A percentile compares a stretch with the other conserved stretches of the same genome.
Evolutionary conservation across 2,113 vertebrate genomes (phyloP).

Genomic region (Oncorhynchus mykiss): DNA sequence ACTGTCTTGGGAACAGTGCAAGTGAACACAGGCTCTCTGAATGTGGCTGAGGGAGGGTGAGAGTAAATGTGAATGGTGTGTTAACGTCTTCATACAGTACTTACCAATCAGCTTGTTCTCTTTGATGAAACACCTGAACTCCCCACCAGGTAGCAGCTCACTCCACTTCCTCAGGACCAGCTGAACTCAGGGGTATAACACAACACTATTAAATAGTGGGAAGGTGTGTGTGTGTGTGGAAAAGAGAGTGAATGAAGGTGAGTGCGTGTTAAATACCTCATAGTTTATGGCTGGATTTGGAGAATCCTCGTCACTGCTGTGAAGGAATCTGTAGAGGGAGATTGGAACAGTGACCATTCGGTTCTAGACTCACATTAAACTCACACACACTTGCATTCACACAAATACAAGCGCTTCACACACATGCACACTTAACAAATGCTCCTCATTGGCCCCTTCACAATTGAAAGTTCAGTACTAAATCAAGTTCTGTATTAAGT

Average conservation of each 20-base stretch:
- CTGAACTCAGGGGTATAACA: conserved; percentile 53
- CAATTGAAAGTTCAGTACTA: neutral
- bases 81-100: neutral
- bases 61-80: neutral
- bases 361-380: neutral
- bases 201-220: neutral
- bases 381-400: neutral
- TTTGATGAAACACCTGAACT: conserved; percentile 98
- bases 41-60: neutral
- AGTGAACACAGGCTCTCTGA: neutral
- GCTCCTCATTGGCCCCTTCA: neutral
- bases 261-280: conserved; percentile 76
- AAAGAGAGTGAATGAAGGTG: neutral
- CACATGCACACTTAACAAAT: neutral
- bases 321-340: conserved; percentile 79
- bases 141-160: conserved; percentile 93
- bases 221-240: neutral
- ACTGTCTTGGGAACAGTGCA: too few relatives aligned
- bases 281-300: conserved; percentile 88
- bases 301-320: conserved; percentile 89
- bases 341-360: neutral
- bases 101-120: conserved; percentile 97
- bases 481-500: conserved; percentile 24
- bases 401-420: neutral
- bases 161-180: conserved; percentile 97